Percentiles rank a stretch among this genome's conserved stretches.
These are phyloP conservation scores for Drosophila demipolita DNA, from an alignment of 2,888 invertebrate species.

Conservation along the genomic window DNA sequence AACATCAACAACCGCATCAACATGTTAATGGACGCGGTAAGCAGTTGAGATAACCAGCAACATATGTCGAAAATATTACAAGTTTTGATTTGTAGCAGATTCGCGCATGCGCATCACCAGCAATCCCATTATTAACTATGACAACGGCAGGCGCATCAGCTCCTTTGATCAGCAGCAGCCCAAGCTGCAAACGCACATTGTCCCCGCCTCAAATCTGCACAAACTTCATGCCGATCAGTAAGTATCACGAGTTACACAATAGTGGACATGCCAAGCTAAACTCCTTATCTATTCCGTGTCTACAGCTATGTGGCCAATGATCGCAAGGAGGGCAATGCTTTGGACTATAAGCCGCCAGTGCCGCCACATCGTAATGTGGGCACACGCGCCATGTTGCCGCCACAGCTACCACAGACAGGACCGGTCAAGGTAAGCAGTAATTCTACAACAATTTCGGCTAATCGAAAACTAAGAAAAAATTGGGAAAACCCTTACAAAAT, in stretches of 20 bases:
- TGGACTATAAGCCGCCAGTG: constrained; percentile 94
- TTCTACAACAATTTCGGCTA: background rate
- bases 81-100: constrained; percentile 64
- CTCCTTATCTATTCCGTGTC: constrained; percentile 78
- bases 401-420: constrained; percentile 49
- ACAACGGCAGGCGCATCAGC: constrained; percentile 85
- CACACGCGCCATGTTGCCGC: constrained; percentile 80
- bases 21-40: constrained; percentile 66
- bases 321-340: constrained; percentile 85
- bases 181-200: constrained; percentile 73
- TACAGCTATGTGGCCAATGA: constrained; percentile 83
- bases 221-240: constrained; percentile 83
- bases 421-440: constrained; percentile 29
- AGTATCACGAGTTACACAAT: constrained; percentile 18
- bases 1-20: constrained; percentile 19
- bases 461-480: background rate
- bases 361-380: constrained; percentile 93
- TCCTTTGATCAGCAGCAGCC: constrained; percentile 87
- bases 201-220: constrained; percentile 71
- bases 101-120: constrained; percentile 90
- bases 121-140: constrained; percentile 91
- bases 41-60: background rate
- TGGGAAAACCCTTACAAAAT: background rate
- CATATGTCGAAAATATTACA: background rate
- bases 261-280: background rate